Evolutionary conservation across 2,888 invertebrate genomes (phyloP).

Genomic region (Nebria salina): DNA sequence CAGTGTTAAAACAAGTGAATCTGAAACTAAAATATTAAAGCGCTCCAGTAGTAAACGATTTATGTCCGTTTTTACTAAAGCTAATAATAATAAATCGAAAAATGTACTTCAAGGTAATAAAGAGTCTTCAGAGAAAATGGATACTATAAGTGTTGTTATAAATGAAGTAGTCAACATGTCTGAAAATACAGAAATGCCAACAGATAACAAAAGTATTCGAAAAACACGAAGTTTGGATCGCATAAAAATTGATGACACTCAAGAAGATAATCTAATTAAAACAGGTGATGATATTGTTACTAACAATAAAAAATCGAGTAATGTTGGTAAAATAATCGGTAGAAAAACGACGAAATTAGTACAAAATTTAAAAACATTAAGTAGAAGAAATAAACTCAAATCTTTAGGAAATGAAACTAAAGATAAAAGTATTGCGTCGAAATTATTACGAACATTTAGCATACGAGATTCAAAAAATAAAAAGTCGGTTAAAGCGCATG

Average conservation of each 20-base stretch:
- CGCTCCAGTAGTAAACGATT: constrained; percentile 34
- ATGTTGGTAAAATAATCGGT: constrained; percentile 19
- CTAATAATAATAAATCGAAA: constrained; percentile 35
- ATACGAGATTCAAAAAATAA: constrained; percentile 31
- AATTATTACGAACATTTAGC: constrained; percentile 35
- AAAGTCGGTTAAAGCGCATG: constrained; percentile 23
- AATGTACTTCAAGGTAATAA: background rate
- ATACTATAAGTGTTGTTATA: constrained; percentile 32
- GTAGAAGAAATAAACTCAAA: constrained; percentile 22
- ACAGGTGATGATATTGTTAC: constrained; percentile 50
- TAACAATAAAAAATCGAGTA: constrained; percentile 23
- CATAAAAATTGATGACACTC: constrained; percentile 26
- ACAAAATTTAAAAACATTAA: constrained; percentile 35
- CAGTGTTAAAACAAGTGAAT: constrained; percentile 16
- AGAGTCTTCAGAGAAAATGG: constrained; percentile 21
- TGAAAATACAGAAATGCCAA: constrained; percentile 10
- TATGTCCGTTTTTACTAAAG: constrained; percentile 35
- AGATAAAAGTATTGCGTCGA: constrained; percentile 30
- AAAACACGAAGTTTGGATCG: constrained; percentile 30
- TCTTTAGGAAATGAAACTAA: constrained; percentile 24
- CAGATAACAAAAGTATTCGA: constrained; percentile 20
- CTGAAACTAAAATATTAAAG: constrained; percentile 24
- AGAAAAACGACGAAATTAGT: constrained; percentile 40
- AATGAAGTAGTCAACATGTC: constrained; percentile 27
- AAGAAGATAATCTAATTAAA: constrained; percentile 48